Conservation (phyloP, 2,888 invertebrate genomes). For the Capitulum mitella region DNA sequence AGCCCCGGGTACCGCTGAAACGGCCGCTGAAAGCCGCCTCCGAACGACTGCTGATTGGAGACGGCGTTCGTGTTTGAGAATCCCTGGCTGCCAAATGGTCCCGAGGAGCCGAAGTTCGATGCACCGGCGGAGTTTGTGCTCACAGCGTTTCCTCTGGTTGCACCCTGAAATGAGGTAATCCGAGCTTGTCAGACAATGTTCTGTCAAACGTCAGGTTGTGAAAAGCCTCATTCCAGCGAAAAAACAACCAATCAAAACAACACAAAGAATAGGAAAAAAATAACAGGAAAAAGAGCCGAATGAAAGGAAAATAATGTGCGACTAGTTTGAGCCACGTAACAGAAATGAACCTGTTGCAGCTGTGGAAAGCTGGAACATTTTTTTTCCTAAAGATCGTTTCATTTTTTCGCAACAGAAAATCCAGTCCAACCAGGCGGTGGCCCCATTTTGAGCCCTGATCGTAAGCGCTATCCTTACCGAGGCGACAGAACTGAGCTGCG, state of each 20-base stretch:
- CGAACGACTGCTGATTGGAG: background rate
- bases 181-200: too few relatives aligned
- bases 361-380: background rate
- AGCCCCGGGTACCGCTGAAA: too few relatives aligned
- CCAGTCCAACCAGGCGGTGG: too few relatives aligned
- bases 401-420: too few relatives aligned
- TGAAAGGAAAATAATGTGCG: background rate
- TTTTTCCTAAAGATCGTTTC: too few relatives aligned
- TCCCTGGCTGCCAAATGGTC: background rate
- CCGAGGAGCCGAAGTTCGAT: background rate
- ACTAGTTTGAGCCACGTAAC: background rate
- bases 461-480: background rate
- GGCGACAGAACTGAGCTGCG: background rate
- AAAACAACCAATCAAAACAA: background rate
- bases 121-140: background rate
- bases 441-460: background rate
- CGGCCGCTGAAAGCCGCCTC: too few relatives aligned
- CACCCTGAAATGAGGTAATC: background rate
- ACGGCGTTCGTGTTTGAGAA: constrained; percentile 9
- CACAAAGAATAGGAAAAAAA: background rate
- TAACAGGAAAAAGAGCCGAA: background rate
- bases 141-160: background rate
- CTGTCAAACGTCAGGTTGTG: too few relatives aligned
- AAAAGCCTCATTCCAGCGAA: too few relatives aligned
- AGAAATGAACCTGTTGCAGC: background rate